Percentiles rank a stretch among this genome's conserved stretches.
phyloP scores from a whole-genome alignment of 2,888 invertebrate genomes.

The Chrysolina haemoptera region DNA sequence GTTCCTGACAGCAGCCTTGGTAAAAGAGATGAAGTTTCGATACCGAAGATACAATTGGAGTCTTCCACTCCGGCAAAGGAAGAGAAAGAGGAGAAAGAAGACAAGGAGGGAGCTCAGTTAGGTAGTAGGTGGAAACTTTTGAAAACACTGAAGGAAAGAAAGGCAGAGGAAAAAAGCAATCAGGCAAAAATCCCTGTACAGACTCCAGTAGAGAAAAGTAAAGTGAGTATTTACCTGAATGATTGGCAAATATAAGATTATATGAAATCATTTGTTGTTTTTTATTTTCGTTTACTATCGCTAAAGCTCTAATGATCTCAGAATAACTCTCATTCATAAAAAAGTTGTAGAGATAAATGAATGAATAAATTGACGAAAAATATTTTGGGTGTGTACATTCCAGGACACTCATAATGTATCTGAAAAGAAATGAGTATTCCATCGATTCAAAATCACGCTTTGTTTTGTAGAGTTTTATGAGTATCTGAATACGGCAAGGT shows the following conservation, averaged over 20 bases:
- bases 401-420: too few species aligned
- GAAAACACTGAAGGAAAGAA: slow-evolving; percentile 90
- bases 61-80: slow-evolving; percentile 61
- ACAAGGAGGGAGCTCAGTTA: slow-evolving; percentile 73
- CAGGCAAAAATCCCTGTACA: slow-evolving; percentile 77
- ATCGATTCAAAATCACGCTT: too few species aligned
- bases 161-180: slow-evolving; percentile 88
- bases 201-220: slow-evolving; percentile 77
- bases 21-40: slow-evolving; percentile 54
- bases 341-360: too few species aligned
- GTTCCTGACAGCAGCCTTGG: slow-evolving; percentile 56
- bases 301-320: too few species aligned
- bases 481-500: too few species aligned
- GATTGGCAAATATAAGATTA: neutral
- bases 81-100: slow-evolving; percentile 65
- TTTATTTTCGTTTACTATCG: neutral
- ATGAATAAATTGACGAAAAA: too few species aligned
- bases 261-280: neutral
- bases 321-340: too few species aligned
- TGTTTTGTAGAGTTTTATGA: too few species aligned
- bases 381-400: too few species aligned
- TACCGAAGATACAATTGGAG: slow-evolving; percentile 73
- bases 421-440: too few species aligned
- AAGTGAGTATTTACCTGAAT: slow-evolving; percentile 73
- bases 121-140: slow-evolving; percentile 93